A percentile compares a stretch with the other conserved stretches of the same genome.
Evolutionary conservation across 2,888 invertebrate genomes (phyloP).

Genomic region (Aspidiotus destructor): DNA sequence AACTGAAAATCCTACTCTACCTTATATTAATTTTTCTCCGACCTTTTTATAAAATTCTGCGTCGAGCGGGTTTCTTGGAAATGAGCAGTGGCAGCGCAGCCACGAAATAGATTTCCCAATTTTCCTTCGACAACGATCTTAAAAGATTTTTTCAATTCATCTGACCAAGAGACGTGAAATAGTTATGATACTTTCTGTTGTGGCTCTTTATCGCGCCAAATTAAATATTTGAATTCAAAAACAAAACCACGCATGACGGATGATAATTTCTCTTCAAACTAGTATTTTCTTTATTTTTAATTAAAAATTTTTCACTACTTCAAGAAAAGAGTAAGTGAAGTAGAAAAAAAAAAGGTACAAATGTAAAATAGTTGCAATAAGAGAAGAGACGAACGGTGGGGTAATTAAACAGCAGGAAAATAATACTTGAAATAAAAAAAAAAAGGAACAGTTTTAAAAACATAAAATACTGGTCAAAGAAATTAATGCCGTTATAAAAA

Average conservation of each 20-base stretch:
- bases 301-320: conserved; percentile 25
- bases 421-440: conserved; percentile 16
- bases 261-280: conserved; percentile 25
- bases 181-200: no score
- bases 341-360: conserved; percentile 26
- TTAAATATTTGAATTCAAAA: background rate
- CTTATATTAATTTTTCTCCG: no score
- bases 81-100: no score
- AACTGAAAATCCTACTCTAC: no score
- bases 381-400: conserved; percentile 9
- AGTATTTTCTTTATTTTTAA: conserved; percentile 31
- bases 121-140: no score
- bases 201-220: no score
- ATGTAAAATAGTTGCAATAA: conserved; percentile 27
- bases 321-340: conserved; percentile 1
- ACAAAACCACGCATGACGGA: background rate
- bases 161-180: no score
- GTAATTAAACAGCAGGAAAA: conserved; percentile 29
- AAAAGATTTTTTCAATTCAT: no score
- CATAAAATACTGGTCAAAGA: conserved; percentile 32
- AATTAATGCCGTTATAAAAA: conserved; percentile 33
- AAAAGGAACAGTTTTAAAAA: conserved; percentile 27
- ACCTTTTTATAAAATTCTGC: no score
- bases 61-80: no score
- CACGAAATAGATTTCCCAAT: no score